Evolutionary conservation across 2,113 vertebrate genomes (phyloP), one percentile per base, ranked within the genome.

Genomic region (Tachysurus vachellii): DNA sequence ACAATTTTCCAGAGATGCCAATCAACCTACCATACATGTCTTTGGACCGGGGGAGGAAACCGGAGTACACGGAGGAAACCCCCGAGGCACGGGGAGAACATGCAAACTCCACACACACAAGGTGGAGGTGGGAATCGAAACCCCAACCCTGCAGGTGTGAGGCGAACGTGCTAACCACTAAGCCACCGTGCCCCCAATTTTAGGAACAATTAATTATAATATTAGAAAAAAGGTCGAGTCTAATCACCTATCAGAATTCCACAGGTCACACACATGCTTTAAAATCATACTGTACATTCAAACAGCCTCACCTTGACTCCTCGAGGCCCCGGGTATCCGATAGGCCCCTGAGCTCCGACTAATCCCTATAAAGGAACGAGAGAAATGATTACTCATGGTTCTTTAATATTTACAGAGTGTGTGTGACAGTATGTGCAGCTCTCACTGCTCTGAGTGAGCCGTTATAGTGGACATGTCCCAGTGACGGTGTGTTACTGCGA

Each of bases 281-380:
- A 17, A 70, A 70, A 21, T 42, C 16, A 71, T 11, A 71, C 11
- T 6, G 42, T 11, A 71, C 11, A 6, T 6, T 54, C 77, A 21
- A 2, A 16, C 8, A 88, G 82, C 77, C 93, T 94, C 92, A 98
- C 97, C 96, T 99, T 99, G 81, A 97, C 96, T 86, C 97, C 97
- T 1, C 97, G 96, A 85, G 94, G 93, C 79, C 97, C 97, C 0
- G 97, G 97, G 62, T 98, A 99, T 47, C 97, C 97, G 0, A 93
- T 56, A 0, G 97, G 97, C 28, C 97, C 97, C 16, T 94, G 94
- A 0, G 94, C 87, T 54, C 97, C 97, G 17, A 85, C 44, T 59
- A 93, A 92, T 81, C 97, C 97, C 97, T 99, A 10, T 76, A 89
- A 44, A 57, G 13, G 23, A 84, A 11, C 53, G 68, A 62, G 56